Conservation (phyloP, 2,888 invertebrate species). For the Epinotia bilunana region DNA sequence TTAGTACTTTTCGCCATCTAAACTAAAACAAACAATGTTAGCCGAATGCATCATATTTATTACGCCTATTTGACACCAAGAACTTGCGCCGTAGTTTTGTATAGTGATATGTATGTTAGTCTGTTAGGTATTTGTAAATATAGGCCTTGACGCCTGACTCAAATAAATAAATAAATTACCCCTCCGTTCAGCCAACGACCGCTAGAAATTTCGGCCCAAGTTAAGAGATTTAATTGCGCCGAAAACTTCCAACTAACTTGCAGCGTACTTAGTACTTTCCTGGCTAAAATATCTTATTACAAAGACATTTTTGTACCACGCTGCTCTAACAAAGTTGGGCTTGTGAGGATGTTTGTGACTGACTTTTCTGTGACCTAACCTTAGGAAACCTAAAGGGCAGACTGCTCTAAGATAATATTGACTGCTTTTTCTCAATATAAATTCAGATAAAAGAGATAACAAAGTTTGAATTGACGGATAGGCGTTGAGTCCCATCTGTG, state of each 20-base stretch:
- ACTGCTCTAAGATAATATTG: background rate
- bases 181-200: too few species aligned
- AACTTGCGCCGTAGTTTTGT: too few species aligned
- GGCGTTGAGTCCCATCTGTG: too few species aligned
- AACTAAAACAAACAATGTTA: too few species aligned
- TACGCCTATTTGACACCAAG: too few species aligned
- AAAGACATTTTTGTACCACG: slow-evolving; percentile 9
- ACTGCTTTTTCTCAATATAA: background rate
- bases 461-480: slow-evolving; percentile 9
- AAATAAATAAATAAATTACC: too few species aligned
- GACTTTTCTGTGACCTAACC: slow-evolving; percentile 1
- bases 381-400: background rate
- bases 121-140: too few species aligned
- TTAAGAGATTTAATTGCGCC: slow-evolving; percentile 5
- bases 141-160: too few species aligned
- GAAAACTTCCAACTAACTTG: slow-evolving; percentile 7
- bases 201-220: too few species aligned
- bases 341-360: background rate
- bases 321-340: background rate
- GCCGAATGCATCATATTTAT: too few species aligned
- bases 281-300: slow-evolving; percentile 7
- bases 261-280: slow-evolving; percentile 3
- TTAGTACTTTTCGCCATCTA: too few species aligned
- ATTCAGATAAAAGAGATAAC: slow-evolving; percentile 4
- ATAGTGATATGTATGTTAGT: too few species aligned